These are phyloP conservation scores for Spinus pinus DNA, from an alignment of 2,797 vertebrate species.

Conservation along the genomic window DNA sequence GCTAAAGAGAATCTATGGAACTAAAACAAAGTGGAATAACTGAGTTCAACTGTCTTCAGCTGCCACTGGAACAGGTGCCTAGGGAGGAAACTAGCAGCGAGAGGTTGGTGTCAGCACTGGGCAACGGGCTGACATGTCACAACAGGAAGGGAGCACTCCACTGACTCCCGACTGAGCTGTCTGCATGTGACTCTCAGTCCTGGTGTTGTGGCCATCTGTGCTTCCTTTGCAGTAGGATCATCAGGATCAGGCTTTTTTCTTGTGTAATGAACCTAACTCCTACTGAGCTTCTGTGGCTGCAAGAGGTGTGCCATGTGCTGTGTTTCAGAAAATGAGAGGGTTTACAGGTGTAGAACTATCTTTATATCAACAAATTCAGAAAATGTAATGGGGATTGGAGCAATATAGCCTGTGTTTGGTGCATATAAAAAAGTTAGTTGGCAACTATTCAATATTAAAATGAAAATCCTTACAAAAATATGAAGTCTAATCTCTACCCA, in stretches of 20 bases:
- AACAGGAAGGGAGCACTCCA: background rate
- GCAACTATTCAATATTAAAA: background rate
- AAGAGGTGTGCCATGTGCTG: background rate
- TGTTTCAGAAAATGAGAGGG: background rate
- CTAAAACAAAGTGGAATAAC: background rate
- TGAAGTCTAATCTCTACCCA: background rate
- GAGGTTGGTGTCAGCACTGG: background rate
- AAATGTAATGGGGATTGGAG: background rate
- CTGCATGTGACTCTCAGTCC: accelerated
- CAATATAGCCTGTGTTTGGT: background rate
- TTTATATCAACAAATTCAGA: background rate
- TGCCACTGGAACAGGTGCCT: background rate
- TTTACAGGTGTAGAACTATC: background rate
- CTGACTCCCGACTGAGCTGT: background rate
- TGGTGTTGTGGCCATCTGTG: background rate
- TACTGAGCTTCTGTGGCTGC: background rate
- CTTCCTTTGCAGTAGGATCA: background rate
- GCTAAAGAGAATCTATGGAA: background rate
- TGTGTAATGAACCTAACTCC: background rate
- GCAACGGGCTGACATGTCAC: background rate
- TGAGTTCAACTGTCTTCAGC: background rate
- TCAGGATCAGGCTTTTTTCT: background rate
- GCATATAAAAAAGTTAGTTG: background rate
- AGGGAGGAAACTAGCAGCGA: background rate
- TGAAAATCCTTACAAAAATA: background rate